Evolutionary conservation across 2,797 vertebrate species (phyloP), one percentile per base, ranked within the genome.

Genomic region (Coregonus sp.): DNA sequence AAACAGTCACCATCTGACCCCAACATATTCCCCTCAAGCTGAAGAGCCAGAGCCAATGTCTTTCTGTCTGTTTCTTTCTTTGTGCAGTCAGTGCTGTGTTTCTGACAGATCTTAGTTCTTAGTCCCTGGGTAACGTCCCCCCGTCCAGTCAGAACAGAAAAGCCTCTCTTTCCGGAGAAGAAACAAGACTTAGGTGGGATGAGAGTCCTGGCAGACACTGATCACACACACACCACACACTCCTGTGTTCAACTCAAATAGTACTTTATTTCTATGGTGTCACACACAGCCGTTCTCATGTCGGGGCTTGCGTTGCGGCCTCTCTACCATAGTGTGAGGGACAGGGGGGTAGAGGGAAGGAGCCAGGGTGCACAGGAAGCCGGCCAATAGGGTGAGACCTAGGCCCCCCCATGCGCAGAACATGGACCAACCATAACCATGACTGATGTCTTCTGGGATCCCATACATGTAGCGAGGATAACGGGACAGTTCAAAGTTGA

Each of bases 341-440:
- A 92, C 92, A 3, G 94, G 93, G 20, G 94, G 95, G 86, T 96
- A 96, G 79, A 98, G 94, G 3, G 97, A 97, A 0, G 97, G 97
- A 52, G 97, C 97, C 73, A 98, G 83, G 0, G 97, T 98, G 88
- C 97, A 97, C 89, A 97, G 94, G 87, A 97, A 98, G 12, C 97
- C 97, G 54, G 97, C 96, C 89, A 97, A 92, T 85, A 98, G 87
- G 0, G 96, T 97, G 65, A 98, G 95, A 82, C 97, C 97, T 88
- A 98, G 93, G 73, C 96, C 97, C 0, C 96, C 96, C 97, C 97
- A 98, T 6, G 97, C 97, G 75, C 96, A 97, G 85, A 98, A 98
- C 97, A 98, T 98, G 86, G 97, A 97, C 97, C 97, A 98, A 83
- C 97, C 96, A 66, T 98, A 98, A 76, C 97, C 97, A 63, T 98